These are phyloP conservation scores for Uria lomvia DNA, from an alignment of 2,113 vertebrate species.

Conservation along the genomic window DNA sequence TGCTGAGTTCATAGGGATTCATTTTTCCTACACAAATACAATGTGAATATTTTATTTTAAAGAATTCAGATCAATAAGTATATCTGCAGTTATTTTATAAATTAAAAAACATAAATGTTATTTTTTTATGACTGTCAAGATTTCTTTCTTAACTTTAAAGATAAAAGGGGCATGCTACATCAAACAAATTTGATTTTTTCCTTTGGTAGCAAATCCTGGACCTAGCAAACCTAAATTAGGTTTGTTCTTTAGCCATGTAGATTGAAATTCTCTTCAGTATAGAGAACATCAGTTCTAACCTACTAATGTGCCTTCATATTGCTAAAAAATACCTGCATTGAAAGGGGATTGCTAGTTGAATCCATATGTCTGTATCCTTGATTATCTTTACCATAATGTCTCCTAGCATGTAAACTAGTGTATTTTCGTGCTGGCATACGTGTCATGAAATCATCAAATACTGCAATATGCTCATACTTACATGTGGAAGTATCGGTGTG, in stretches of 20 bases:
- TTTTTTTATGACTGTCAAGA: background rate
- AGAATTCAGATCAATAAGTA: slow-evolving; percentile 66
- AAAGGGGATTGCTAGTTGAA: background rate
- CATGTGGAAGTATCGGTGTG: background rate
- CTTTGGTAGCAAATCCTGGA: slow-evolving; percentile 16
- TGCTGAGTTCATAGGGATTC: slow-evolving; percentile 53
- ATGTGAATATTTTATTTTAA: slow-evolving; percentile 66
- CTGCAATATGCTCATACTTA: background rate
- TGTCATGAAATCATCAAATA: slow-evolving; percentile 19
- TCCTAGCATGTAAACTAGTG: slow-evolving; percentile 14
- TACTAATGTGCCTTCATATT: background rate
- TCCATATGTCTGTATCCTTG: background rate
- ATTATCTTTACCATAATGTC: slow-evolving; percentile 13
- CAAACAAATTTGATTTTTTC: slow-evolving; percentile 18
- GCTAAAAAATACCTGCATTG: background rate
- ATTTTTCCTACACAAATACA: slow-evolving; percentile 63
- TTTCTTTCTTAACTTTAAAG: slow-evolving; percentile 1
- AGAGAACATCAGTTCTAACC: background rate
- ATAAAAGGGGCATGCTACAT: background rate
- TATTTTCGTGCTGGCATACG: background rate
- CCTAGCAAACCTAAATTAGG: background rate
- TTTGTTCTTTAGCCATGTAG: background rate
- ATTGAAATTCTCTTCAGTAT: background rate
- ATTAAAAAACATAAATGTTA: slow-evolving; percentile 7
- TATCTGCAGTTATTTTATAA: slow-evolving; percentile 46